Conservation (phyloP, 2,888 invertebrate species). For the Torymus tubicola region DNA sequence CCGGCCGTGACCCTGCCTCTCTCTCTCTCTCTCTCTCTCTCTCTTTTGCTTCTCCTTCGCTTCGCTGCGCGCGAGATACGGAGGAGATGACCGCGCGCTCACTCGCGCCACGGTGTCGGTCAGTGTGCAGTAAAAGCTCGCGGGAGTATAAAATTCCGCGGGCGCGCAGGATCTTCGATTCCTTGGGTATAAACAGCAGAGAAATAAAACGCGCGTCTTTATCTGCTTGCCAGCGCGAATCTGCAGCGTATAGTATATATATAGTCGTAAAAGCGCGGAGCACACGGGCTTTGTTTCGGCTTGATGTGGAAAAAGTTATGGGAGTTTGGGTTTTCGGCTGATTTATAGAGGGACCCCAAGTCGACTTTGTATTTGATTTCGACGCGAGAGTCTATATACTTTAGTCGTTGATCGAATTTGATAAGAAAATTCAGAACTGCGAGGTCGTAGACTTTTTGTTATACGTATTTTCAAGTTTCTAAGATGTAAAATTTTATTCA, state of each 20-base stretch:
- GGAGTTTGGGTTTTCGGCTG: no score
- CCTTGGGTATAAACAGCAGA: no score
- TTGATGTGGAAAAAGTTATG: no score
- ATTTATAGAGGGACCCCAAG: no score
- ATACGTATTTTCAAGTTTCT: no score
- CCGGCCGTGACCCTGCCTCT: constrained; percentile 75
- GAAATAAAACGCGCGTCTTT: background rate
- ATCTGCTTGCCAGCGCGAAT: no score
- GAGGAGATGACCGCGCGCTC: constrained; percentile 2
- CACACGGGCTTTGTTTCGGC: background rate
- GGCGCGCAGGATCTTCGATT: constrained; percentile 14
- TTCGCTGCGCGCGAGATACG: constrained; percentile 48
- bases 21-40: constrained; percentile 39
- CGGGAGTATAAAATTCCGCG: constrained; percentile 27
- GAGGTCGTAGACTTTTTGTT: no score
- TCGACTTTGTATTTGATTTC: no score
- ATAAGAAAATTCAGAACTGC: no score
- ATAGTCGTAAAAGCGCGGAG: constrained; percentile 2
- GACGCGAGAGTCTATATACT: no score
- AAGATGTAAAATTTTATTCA: no score
- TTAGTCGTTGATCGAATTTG: no score
- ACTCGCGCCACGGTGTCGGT: background rate
- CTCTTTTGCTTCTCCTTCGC: constrained; percentile 59
- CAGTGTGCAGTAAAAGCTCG: constrained; percentile 26
- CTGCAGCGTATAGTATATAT: background rate